These are phyloP conservation scores for Steromphala cineraria DNA, from an alignment of 2,888 invertebrate species.

Conservation along the genomic window DNA sequence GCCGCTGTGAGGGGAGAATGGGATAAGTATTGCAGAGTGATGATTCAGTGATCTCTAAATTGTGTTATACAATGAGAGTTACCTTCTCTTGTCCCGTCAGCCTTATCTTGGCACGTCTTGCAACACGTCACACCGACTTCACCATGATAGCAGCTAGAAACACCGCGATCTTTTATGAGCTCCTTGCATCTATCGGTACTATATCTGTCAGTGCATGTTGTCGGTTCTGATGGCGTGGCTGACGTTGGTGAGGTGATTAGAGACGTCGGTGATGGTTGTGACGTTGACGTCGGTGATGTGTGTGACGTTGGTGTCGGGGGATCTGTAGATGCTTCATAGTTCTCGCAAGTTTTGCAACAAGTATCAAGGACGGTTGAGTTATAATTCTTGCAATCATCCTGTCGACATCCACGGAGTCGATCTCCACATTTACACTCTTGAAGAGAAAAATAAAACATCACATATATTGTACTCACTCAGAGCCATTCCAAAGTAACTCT, in stretches of 20 bases:
- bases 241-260: constrained; percentile 8
- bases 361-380: constrained; percentile 30
- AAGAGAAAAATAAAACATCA: neutral
- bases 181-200: constrained; percentile 21
- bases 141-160: constrained; percentile 37
- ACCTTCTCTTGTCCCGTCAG: too few species aligned
- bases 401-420: constrained; percentile 45
- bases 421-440: constrained; percentile 62
- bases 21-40: too few species aligned
- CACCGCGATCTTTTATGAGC: constrained; percentile 27
- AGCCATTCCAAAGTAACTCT: too few species aligned
- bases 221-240: neutral
- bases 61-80: neutral
- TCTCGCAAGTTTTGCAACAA: constrained; percentile 48
- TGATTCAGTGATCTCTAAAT: too few species aligned
- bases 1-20: too few species aligned
- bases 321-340: constrained; percentile 28
- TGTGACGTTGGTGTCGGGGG: constrained; percentile 26
- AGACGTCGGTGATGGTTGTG: constrained; percentile 17
- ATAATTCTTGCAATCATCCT: constrained; percentile 39
- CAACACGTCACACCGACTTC: constrained; percentile 30
- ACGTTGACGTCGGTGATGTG: constrained; percentile 13
- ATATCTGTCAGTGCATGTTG: constrained; percentile 21
- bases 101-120: too few species aligned
- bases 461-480: too few species aligned